phyloP scores from a whole-genome alignment of 1,140 invertebrate genomes.

The Temnothorax nylanderi region DNA sequence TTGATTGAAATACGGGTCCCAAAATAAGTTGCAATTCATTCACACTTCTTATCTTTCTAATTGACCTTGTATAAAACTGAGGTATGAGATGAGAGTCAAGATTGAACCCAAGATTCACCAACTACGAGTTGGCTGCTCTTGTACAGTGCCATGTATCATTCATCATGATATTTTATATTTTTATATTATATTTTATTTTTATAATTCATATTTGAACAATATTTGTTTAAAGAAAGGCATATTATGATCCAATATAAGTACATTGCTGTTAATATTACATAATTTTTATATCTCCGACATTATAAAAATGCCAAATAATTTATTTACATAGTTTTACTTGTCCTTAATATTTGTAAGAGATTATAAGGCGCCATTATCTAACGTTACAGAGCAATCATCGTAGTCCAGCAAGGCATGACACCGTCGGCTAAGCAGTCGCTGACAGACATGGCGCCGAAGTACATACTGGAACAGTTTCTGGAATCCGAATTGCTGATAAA shows the following conservation, averaged over 20 bases:
- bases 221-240: background rate
- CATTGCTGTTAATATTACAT: too few relatives aligned
- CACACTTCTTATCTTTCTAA: too few relatives aligned
- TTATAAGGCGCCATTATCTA: background rate
- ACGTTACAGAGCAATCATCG: slow-evolving; percentile 91
- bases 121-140: too few relatives aligned
- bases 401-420: slow-evolving; percentile 96
- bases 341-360: background rate
- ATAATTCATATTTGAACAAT: background rate
- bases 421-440: slow-evolving; percentile 99
- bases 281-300: too few relatives aligned
- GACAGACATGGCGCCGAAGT: slow-evolving; percentile 99
- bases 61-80: too few relatives aligned
- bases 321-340: background rate
- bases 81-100: too few relatives aligned
- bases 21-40: background rate
- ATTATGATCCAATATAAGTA: background rate
- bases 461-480: slow-evolving; percentile 99
- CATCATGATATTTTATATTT: too few relatives aligned
- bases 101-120: too few relatives aligned
- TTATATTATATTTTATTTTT: background rate
- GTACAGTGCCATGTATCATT: too few relatives aligned
- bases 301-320: too few relatives aligned
- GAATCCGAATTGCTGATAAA: slow-evolving; percentile 99
- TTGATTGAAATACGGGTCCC: background rate